phyloP scores from a whole-genome alignment of 2,797 vertebrate genomes.

The Petrocephalus schoutedeni region DNA sequence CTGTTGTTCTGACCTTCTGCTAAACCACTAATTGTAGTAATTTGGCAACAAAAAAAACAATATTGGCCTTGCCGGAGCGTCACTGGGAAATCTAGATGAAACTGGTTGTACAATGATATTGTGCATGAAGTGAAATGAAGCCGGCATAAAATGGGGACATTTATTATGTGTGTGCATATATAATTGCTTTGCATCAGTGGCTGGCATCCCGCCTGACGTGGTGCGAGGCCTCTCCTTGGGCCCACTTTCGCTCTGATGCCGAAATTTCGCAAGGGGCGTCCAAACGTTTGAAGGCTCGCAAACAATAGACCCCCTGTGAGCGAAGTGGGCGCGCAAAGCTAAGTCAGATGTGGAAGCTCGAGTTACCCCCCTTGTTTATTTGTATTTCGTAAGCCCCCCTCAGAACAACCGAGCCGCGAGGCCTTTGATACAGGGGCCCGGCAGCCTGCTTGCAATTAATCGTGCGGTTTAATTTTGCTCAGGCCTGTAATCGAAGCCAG shows the following conservation, averaged over 20 bases:
- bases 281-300: constrained; percentile 28
- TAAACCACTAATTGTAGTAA: neutral
- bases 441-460: constrained; percentile 53
- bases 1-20: neutral
- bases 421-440: constrained; percentile 43
- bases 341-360: constrained; percentile 50
- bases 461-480: constrained; percentile 40
- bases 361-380: constrained; percentile 26
- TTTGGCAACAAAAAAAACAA: neutral
- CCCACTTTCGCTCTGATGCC: constrained; percentile 10
- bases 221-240: constrained; percentile 15
- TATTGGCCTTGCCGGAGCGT: neutral
- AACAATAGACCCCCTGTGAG: constrained; percentile 38
- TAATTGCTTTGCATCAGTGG: constrained; percentile 16
- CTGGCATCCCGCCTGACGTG: neutral
- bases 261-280: constrained; percentile 28
- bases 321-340: constrained; percentile 35
- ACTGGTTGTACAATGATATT: constrained; percentile 7
- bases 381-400: constrained; percentile 36
- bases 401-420: constrained; percentile 32
- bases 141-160: neutral
- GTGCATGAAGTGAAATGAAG: neutral
- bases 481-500: constrained; percentile 56
- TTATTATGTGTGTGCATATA: neutral
- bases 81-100: constrained; percentile 1